Evolutionary conservation across 2,113 vertebrate species (phyloP).

Genomic region (Bufo bufo): DNA sequence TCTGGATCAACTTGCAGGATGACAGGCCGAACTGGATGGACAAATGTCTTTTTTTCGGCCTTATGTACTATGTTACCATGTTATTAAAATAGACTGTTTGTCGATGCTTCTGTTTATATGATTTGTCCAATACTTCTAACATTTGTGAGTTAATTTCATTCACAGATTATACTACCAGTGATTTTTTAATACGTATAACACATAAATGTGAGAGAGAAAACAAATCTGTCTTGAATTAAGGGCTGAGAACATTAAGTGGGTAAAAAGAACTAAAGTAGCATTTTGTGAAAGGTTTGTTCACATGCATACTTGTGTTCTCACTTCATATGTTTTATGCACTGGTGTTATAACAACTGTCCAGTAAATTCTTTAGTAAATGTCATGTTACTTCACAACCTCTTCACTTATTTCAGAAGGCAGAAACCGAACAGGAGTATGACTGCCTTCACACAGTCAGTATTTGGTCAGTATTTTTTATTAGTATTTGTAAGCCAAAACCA

Average conservation of each 20-base stretch:
- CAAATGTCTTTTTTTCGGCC: no score
- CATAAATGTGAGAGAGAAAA: neutral
- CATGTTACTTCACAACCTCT: neutral
- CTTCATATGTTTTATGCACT: neutral
- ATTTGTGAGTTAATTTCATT: neutral
- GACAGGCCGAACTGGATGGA: no score
- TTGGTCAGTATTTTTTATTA: no score
- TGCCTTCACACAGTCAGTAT: no score
- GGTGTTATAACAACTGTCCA: neutral
- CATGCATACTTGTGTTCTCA: neutral
- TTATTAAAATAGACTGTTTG: neutral
- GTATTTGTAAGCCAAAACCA: no score
- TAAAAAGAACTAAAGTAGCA: neutral
- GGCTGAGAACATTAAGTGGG: neutral
- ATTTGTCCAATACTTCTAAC: neutral
- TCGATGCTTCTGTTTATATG: neutral
- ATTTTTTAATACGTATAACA: conserved; percentile 8
- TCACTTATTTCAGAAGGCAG: neutral
- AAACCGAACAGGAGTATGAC: no score
- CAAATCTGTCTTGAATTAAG: conserved; percentile 7
- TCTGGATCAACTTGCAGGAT: no score
- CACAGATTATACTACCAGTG: neutral
- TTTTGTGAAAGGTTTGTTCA: neutral
- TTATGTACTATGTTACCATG: no score
- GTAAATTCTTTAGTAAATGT: neutral